Evolutionary conservation across 2,113 vertebrate genomes (phyloP).

Genomic region (Oxyruncus cristatus): DNA sequence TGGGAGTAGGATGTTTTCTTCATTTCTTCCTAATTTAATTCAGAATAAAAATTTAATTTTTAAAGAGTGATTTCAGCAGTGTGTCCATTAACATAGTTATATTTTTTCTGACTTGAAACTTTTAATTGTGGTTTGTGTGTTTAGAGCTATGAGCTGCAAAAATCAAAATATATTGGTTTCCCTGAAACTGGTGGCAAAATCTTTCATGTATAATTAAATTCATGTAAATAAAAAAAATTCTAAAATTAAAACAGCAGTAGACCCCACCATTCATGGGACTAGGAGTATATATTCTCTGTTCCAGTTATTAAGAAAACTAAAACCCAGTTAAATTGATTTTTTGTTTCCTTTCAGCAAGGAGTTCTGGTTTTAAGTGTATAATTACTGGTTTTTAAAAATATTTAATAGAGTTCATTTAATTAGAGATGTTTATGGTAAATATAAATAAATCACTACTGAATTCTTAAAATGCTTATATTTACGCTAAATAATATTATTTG

Average conservation of each 20-base stretch:
- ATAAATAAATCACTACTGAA: background rate
- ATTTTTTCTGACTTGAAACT: background rate
- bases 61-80: background rate
- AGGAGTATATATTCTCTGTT: background rate
- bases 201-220: background rate
- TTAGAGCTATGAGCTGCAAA: background rate
- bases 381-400: background rate
- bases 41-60: background rate
- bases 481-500: background rate
- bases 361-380: background rate
- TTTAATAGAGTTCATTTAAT: background rate
- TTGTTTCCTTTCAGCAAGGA: background rate
- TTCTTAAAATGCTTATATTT: background rate
- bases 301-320: background rate
- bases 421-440: background rate
- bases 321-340: background rate
- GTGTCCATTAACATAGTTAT: background rate
- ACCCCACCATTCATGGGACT: background rate
- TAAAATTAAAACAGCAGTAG: background rate
- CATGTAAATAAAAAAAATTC: background rate
- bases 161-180: background rate
- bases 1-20: background rate
- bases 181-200: background rate
- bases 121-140: background rate
- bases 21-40: background rate